Conservation (phyloP, 35 echinoderm and acorn worm genomes). For the Patiria miniata region DNA sequence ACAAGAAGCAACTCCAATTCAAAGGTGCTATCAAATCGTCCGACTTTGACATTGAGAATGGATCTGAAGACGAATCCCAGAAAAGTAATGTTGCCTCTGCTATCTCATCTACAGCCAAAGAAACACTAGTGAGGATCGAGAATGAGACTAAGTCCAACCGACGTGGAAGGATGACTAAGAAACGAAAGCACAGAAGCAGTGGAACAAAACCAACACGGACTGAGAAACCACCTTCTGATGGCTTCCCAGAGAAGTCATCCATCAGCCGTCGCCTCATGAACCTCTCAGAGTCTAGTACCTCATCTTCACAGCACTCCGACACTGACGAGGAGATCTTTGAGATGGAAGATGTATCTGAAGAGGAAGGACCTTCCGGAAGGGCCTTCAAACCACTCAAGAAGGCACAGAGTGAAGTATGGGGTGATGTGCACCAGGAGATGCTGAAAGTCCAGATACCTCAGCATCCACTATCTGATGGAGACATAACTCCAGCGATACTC, state of each 20-base stretch:
- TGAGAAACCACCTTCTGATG: neutral
- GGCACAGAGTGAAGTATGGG: conserved; percentile 3
- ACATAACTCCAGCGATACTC: conserved; percentile 78
- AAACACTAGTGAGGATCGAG: conserved; percentile 1
- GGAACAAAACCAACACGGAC: conserved; percentile 2
- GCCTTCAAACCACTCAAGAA: neutral
- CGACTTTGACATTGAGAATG: neutral
- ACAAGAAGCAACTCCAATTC: conserved; percentile 34
- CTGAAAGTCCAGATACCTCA: conserved; percentile 46
- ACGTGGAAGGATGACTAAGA: conserved; percentile 24
- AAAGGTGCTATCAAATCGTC: neutral
- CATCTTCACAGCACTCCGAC: conserved; percentile 77
- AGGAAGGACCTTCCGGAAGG: neutral
- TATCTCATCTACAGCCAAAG: neutral
- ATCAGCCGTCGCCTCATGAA: conserved; percentile 31
- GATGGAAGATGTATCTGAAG: conserved; percentile 74
- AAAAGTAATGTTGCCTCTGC: neutral
- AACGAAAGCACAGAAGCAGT: conserved; percentile 28
- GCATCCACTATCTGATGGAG: conserved; percentile 94
- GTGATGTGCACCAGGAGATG: conserved; percentile 56
- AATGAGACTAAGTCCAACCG: conserved; percentile 3
- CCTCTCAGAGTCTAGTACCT: conserved; percentile 79
- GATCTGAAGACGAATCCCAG: neutral
- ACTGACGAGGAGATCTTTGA: conserved; percentile 72
- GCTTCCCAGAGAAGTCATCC: neutral